A percentile compares a stretch with the other conserved stretches of the same genome.
Conservation (phyloP, 2,888 invertebrate species). For the Drosophila niveifrons region DNA sequence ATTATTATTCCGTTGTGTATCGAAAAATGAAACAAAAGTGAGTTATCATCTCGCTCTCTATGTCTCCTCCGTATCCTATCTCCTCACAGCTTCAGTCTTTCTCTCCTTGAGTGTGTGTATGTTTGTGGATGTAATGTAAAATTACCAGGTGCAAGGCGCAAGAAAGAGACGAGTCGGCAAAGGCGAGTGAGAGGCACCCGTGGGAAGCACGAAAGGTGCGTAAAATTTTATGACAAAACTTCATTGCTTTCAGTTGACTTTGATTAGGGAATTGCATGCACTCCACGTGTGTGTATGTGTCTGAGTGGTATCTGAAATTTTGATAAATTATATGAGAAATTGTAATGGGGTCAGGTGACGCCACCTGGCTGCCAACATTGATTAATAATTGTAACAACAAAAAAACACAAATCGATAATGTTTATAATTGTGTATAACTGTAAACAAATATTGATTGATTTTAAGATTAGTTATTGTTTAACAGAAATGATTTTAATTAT, state of each 20-base stretch:
- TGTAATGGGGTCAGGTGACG: constrained; percentile 31
- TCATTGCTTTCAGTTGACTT: constrained; percentile 64
- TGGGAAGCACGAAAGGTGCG: constrained; percentile 64
- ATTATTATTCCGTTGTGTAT: constrained; percentile 84
- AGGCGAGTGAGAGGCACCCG: constrained; percentile 17
- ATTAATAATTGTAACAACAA: constrained; percentile 46
- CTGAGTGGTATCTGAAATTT: constrained; percentile 49
- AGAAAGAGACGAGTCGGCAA: neutral
- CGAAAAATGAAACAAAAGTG: constrained; percentile 84
- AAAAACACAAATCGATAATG: constrained; percentile 37
- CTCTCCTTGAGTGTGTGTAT: constrained; percentile 22
- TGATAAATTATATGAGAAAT: constrained; percentile 56
- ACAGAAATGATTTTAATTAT: neutral
- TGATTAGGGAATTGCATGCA: constrained; percentile 60
- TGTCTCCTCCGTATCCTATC: constrained; percentile 1
- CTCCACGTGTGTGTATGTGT: constrained; percentile 6
- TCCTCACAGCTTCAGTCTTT: constrained; percentile 6
- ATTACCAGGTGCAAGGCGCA: constrained; percentile 65
- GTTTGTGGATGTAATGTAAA: constrained; percentile 45
- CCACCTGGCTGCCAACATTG: constrained; percentile 25
- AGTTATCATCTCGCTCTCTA: constrained; percentile 78
- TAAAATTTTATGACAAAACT: constrained; percentile 72
- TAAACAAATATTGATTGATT: neutral
- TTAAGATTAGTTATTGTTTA: neutral
- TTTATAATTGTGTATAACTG: neutral